Evolutionary conservation across 1,140 invertebrate genomes (phyloP).

Genomic region (Bactericera cockerelli): DNA sequence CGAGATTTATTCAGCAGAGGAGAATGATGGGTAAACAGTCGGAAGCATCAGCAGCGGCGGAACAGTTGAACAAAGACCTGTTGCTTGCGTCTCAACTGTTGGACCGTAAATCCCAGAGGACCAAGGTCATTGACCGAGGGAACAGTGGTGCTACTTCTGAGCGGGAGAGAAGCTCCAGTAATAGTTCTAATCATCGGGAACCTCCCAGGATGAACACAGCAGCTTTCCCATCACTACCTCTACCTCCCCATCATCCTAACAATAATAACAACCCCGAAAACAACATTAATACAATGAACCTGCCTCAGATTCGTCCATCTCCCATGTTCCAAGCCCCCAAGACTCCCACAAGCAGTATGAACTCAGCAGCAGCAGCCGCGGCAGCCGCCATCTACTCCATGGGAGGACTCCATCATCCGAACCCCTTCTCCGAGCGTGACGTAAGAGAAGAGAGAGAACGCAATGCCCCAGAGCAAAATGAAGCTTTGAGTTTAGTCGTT

Average conservation of each 20-base stretch:
- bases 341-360: slow-evolving; percentile 49
- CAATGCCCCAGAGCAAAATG: slow-evolving; percentile 67
- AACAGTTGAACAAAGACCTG: slow-evolving; percentile 66
- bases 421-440: slow-evolving; percentile 38
- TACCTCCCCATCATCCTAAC: slow-evolving; percentile 21
- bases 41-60: slow-evolving; percentile 54
- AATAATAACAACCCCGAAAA: slow-evolving; percentile 32
- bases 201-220: slow-evolving; percentile 34
- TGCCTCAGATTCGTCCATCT: slow-evolving; percentile 46
- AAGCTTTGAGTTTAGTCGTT: slow-evolving; percentile 82
- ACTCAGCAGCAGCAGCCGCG: slow-evolving; percentile 39
- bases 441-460: slow-evolving; percentile 36
- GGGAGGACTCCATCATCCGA: slow-evolving; percentile 33
- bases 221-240: slow-evolving; percentile 28
- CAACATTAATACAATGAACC: slow-evolving; percentile 43
- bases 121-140: slow-evolving; percentile 54
- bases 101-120: slow-evolving; percentile 65
- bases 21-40: slow-evolving; percentile 56
- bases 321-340: slow-evolving; percentile 67
- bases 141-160: slow-evolving; percentile 28
- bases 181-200: slow-evolving; percentile 11
- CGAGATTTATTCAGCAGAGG: slow-evolving; percentile 65
- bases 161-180: slow-evolving; percentile 21
- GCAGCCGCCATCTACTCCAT: slow-evolving; percentile 17
- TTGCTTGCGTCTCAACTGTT: slow-evolving; percentile 59